Evolutionary conservation across 2,113 vertebrate genomes (phyloP).

Genomic region (Procapra przewalskii): DNA sequence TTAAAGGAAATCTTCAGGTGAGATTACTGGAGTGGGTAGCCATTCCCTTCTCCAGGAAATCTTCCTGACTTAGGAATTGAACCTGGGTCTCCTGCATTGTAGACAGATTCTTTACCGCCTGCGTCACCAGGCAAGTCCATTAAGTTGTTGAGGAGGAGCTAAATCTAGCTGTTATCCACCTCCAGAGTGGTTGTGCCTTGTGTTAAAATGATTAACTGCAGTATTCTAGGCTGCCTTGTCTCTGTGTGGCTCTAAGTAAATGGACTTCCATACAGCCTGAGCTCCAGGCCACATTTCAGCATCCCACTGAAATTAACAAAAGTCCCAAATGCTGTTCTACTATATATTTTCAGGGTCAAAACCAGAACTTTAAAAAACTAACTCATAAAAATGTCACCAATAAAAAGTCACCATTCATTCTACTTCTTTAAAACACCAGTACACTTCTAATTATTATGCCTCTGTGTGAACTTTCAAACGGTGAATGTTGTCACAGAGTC

Average conservation of each 20-base stretch:
- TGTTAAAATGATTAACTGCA: neutral
- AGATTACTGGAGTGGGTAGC: neutral
- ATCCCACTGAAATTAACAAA: neutral
- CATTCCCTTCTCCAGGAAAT: neutral
- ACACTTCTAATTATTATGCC: neutral
- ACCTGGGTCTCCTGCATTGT: neutral
- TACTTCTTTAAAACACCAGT: neutral
- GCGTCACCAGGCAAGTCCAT: neutral
- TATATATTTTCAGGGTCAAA: neutral
- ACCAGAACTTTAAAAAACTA: neutral
- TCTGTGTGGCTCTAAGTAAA: neutral
- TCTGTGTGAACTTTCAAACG: neutral
- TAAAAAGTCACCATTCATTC: slow-evolving; percentile 14
- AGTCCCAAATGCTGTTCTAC: neutral
- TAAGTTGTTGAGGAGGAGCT: neutral
- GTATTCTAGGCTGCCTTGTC: neutral
- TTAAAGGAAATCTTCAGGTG: neutral
- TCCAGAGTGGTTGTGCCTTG: neutral
- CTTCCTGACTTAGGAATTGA: neutral
- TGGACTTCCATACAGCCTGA: neutral
- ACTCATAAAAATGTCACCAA: slow-evolving; percentile 9
- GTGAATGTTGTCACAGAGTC: neutral
- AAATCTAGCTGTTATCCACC: neutral
- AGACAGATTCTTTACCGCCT: neutral
- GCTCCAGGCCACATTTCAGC: neutral